Conservation (phyloP, 2,888 invertebrate genomes). For the Pyralis farinalis region DNA sequence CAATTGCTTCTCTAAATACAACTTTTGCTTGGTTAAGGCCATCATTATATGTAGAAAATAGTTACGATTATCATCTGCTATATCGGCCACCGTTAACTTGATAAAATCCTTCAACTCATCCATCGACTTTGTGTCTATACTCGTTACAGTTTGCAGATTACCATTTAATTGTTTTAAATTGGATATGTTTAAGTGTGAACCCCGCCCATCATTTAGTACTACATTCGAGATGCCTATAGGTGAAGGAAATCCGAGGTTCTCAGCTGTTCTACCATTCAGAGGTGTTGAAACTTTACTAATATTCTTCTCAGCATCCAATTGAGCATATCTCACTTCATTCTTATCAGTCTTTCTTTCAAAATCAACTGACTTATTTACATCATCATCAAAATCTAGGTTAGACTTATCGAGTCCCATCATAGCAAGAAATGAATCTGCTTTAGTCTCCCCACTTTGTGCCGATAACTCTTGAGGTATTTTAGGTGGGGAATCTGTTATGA, state of each 20-base stretch:
- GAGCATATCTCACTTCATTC: constrained; percentile 22
- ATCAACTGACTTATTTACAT: constrained; percentile 44
- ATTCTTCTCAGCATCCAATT: constrained; percentile 55
- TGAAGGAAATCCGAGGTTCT: constrained; percentile 50
- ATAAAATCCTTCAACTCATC: constrained; percentile 71
- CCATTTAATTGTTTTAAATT: constrained; percentile 32
- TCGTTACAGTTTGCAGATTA: constrained; percentile 21
- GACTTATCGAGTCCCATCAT: constrained; percentile 68
- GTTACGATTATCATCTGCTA: constrained; percentile 63
- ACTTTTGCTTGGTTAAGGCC: constrained; percentile 69
- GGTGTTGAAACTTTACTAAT: constrained; percentile 66
- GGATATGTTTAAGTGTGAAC: constrained; percentile 34
- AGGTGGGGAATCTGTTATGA: constrained; percentile 59
- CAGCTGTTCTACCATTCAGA: constrained; percentile 24
- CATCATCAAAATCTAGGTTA: constrained; percentile 49
- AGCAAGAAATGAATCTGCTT: constrained; percentile 65
- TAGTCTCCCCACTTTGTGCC: constrained; percentile 34
- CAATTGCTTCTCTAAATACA: constrained; percentile 68
- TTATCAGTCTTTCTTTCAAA: constrained; percentile 49
- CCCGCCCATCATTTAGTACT: constrained; percentile 38
- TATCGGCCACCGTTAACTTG: constrained; percentile 55
- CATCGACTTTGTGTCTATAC: constrained; percentile 38
- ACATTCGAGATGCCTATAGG: constrained; percentile 48
- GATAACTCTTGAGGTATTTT: constrained; percentile 24
- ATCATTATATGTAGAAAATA: constrained; percentile 72